Conservation (phyloP, 2,797 vertebrate species). For the Pseudomugil gertrudae region DNA sequence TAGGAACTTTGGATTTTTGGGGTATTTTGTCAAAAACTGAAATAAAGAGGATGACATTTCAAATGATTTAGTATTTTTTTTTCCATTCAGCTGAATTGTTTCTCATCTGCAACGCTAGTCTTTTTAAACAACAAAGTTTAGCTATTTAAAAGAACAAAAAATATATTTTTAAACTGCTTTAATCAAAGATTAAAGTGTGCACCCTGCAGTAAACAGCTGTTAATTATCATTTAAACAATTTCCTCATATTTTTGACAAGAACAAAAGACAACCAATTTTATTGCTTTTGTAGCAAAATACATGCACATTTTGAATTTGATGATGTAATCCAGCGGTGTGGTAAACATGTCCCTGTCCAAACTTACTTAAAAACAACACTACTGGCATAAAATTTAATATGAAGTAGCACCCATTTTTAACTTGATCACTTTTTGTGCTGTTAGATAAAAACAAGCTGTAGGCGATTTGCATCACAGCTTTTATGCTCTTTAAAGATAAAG, state of each 20-base stretch:
- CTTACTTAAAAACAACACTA: neutral
- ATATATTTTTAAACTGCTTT: no score
- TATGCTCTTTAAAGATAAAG: neutral
- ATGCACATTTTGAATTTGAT: neutral
- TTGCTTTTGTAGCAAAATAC: neutral
- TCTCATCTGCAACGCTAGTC: no score
- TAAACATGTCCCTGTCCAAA: neutral
- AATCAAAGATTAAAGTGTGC: neutral
- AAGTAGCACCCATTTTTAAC: neutral
- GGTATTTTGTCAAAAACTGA: constrained; percentile 99
- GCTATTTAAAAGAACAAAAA: no score
- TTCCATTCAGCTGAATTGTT: neutral
- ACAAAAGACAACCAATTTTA: neutral
- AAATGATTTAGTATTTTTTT: constrained; percentile 44
- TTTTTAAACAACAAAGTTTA: no score
- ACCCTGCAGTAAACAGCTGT: neutral
- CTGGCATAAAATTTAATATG: neutral
- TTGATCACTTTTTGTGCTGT: neutral
- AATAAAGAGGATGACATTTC: constrained; percentile 96
- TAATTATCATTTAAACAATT: neutral
- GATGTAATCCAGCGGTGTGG: no score
- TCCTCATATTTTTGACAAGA: neutral
- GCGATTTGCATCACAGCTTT: neutral
- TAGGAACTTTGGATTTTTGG: constrained; percentile 97
- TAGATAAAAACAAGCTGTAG: neutral